Evolutionary conservation across 2,888 invertebrate genomes (phyloP), one percentile per base, ranked within the genome.

Genomic region (Platynereis dumerilii): DNA sequence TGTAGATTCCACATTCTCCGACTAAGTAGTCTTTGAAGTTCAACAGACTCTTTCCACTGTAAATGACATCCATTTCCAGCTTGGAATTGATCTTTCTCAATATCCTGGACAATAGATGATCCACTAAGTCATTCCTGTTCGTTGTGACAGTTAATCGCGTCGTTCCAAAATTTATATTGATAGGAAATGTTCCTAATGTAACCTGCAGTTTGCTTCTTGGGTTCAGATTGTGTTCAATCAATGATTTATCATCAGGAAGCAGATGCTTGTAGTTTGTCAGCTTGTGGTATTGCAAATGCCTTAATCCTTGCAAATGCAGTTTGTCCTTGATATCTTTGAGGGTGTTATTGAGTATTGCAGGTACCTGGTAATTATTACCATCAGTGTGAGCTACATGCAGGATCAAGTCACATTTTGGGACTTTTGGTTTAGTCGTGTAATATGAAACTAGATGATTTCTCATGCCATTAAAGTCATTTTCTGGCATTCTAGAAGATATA

Each of bases 121-220:
- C 59, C 12, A 64, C 7, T 12, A 12, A 34, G 2, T 29, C 15
- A 10, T 29, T n/a, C 10, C 52, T 53, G 34, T 5, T 34, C 12
- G 34, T 34, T 5, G 12, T 7, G 12, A 34, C 34, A 34, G 12
- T 12, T 7, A 34, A 34, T 34, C 12, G 5, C 7, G 34, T 34
- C 5, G 39, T 17, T 10, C 26, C 54, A n/a, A 52, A 29, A 17
- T 24, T 42, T 24, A 60, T 53, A 24, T 55, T 26, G 2, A 64
- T 44, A 17, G 64, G 64, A 28, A 64, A 64, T 34, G 48, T 53
- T n/a, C 29, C 17, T 2, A 64, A 34, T 34, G 29, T 59, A 5
- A 64, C 2, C 52, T 64, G 45, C 34, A 64, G 12, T 7, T 53
- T 52, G n/a, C 26, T 39, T 10, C n/a, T 26, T 3, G 24, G 22